Conservation (phyloP, 2,113 vertebrate genomes). For the Campylomormyrus tamandua region DNA sequence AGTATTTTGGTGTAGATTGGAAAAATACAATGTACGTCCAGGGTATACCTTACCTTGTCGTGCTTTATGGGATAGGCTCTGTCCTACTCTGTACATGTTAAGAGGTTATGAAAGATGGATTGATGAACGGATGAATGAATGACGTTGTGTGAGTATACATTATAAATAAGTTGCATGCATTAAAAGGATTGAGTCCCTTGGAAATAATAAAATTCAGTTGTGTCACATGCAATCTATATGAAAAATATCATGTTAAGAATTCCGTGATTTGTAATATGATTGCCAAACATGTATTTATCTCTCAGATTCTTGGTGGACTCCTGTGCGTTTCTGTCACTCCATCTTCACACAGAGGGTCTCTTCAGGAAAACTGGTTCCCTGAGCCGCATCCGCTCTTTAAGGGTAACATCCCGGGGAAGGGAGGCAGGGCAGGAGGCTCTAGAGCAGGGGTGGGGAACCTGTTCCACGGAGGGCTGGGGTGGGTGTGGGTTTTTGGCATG, state of each 20-base stretch:
- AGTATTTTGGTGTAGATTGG: background rate
- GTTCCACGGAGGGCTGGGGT: too few species aligned
- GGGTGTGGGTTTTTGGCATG: too few species aligned
- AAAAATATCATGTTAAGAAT: background rate
- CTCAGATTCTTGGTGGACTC: constrained; percentile 51
- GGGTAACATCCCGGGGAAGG: constrained; percentile 33
- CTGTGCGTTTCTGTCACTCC: constrained; percentile 43
- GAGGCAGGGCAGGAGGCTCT: background rate
- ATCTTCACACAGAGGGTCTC: constrained; percentile 50
- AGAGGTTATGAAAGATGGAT: background rate
- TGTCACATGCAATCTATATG: background rate
- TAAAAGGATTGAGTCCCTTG: background rate
- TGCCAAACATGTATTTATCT: background rate
- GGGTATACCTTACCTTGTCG: background rate
- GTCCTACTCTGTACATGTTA: background rate
- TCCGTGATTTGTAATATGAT: background rate
- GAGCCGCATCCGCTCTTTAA: constrained; percentile 45
- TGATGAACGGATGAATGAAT: background rate
- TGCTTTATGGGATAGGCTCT: background rate
- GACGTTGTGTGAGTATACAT: background rate
- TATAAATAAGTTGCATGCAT: background rate
- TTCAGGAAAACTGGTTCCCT: constrained; percentile 56
- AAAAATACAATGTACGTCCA: background rate
- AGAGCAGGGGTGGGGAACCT: too few species aligned
- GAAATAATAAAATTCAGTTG: background rate